A percentile compares a stretch with the other conserved stretches of the same genome.
These are phyloP conservation scores for Cynopterus sphinx DNA, from an alignment of 2,797 vertebrate species.

Conservation along the genomic window DNA sequence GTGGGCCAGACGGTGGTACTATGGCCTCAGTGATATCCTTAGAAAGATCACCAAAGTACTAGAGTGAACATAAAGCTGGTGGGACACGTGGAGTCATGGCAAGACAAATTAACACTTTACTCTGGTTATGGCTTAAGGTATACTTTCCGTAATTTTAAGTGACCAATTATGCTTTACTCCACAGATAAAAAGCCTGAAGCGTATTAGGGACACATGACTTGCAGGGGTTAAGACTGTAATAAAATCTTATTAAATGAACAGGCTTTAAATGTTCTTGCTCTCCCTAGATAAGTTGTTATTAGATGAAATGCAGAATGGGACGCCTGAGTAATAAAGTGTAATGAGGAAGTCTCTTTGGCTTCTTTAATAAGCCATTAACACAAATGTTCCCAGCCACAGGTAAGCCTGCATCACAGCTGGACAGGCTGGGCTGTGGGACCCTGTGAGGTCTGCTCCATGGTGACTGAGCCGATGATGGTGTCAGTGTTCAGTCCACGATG, in stretches of 20 bases:
- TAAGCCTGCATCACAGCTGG: neutral
- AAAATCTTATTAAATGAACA: conserved; percentile 34
- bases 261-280: conserved; percentile 5
- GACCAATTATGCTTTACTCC: neutral
- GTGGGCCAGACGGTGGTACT: neutral
- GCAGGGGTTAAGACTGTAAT: neutral
- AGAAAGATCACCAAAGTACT: neutral
- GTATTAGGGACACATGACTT: conserved; percentile 30
- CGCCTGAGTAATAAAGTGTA: neutral
- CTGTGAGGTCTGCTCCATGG: neutral
- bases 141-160: neutral
- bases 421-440: neutral
- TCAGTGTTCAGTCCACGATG: neutral
- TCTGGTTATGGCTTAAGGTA: neutral
- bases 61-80: neutral
- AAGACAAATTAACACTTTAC: neutral
- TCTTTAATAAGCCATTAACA: neutral
- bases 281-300: neutral
- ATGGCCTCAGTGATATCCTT: neutral
- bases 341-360: neutral
- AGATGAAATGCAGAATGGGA: neutral
- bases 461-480: neutral
- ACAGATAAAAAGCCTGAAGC: conserved; percentile 4
- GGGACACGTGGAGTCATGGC: neutral
- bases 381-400: neutral